A percentile compares a stretch with the other conserved stretches of the same genome.
Evolutionary conservation across 2,113 vertebrate species (phyloP).

Genomic region (Asarcornis scutulata): DNA sequence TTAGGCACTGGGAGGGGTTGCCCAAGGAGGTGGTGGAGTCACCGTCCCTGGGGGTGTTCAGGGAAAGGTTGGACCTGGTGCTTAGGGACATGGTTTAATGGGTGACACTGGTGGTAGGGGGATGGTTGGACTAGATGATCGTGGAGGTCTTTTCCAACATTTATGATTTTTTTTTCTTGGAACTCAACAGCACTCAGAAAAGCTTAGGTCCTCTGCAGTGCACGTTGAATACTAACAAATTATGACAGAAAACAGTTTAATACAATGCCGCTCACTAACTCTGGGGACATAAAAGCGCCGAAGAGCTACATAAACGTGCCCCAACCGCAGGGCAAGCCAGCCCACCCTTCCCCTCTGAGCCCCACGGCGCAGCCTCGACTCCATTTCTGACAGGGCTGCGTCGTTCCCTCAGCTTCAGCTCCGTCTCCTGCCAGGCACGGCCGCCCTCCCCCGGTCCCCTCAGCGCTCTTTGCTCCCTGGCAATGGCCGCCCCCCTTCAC

Average conservation of each 20-base stretch:
- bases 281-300: neutral
- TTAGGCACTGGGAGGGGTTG: no score
- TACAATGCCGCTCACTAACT: neutral
- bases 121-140: no score
- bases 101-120: no score
- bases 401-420: rapidly evolving
- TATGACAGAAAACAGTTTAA: neutral
- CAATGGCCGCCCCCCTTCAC: neutral
- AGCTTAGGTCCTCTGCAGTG: neutral
- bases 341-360: rapidly evolving
- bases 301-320: rapidly evolving
- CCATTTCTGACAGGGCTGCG: rapidly evolving
- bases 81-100: no score
- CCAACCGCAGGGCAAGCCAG: rapidly evolving
- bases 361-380: rapidly evolving
- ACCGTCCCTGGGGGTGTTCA: no score
- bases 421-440: rapidly evolving
- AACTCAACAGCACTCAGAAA: rapidly evolving
- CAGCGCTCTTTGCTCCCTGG: no score
- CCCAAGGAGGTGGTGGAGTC: no score
- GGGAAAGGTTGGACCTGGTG: no score
- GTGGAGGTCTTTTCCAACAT: no score
- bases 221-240: neutral
- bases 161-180: neutral
- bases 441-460: rapidly evolving